Evolutionary conservation across 2,888 invertebrate genomes (phyloP), one percentile per base, ranked within the genome.

Genomic region (Slavum lentiscoides): DNA sequence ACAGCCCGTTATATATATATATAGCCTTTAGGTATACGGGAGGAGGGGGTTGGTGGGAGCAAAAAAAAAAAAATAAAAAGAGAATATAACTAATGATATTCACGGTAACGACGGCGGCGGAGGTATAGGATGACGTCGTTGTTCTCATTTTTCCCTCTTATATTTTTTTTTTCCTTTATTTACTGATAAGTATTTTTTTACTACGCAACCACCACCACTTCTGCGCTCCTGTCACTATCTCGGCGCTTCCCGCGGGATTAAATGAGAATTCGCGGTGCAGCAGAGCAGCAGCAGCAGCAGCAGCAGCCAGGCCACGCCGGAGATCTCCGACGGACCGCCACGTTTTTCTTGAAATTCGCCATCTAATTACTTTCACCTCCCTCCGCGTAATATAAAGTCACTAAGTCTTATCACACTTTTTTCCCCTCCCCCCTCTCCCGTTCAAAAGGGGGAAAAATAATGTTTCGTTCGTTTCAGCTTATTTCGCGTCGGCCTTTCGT

Each of bases 181-280:
- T 68, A 76, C 75, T 76, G 75, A 76, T 76, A 76, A 76, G 75
- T 76, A 76, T 30, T 76, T 76, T n/a, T 76, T 76, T 76, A 76
- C 58, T 76, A 49, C 75, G 43, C 43, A 68, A n/a, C 75, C 75
- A 59, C 39, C 74, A 23, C 74, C 62, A 64, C 74, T 30, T 30
- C 30, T 4, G 4, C 30, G 39, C 53, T 49, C 74, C 74, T 66
- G 66, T 75, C 74, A 76, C 75, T 76, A 49, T 49, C 30, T 4
- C 49, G 49, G 49, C 68, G 67, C 59, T 39, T 76, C 75, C 68
- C 75, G 43, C 43, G 75, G 75, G 75, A 68, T 76, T 68, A 76
- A 76, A 76, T 76, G 68, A 68, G 75, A 68, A 76, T 76, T 49
- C 30, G 58, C 43, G 68, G 66, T 19, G 19, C 21, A 3, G 30